A percentile compares a stretch with the other conserved stretches of the same genome.
Evolutionary conservation across 1,140 invertebrate genomes (phyloP).

Genomic region (Bombus sylvicola): DNA sequence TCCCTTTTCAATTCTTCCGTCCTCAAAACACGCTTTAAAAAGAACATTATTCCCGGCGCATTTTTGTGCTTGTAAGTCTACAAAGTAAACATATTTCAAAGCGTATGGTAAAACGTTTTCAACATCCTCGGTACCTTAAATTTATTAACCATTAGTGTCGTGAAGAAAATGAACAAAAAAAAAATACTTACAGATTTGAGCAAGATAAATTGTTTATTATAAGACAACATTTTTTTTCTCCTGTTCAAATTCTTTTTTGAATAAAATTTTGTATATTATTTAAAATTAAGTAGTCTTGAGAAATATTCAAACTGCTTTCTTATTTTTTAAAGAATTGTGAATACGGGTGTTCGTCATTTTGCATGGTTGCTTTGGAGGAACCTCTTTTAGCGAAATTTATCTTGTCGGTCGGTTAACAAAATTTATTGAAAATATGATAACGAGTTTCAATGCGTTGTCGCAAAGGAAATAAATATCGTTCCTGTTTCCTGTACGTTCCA

Average conservation of each 20-base stretch:
- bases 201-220: neutral
- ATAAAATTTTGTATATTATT: neutral
- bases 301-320: neutral
- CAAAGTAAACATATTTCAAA: constrained; percentile 20
- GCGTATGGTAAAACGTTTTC: constrained; percentile 1
- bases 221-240: neutral
- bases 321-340: neutral
- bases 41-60: constrained; percentile 8
- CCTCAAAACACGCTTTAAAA: constrained; percentile 25
- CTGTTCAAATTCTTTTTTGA: neutral
- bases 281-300: neutral
- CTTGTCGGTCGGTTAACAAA: constrained; percentile 20
- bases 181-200: neutral
- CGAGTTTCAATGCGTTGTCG: constrained; percentile 29
- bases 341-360: neutral
- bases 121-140: neutral
- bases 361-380: neutral
- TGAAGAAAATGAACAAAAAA: neutral
- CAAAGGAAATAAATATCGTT: constrained; percentile 50
- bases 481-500: constrained; percentile 43
- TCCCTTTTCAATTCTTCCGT: constrained; percentile 27
- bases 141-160: constrained; percentile 3
- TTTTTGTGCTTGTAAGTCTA: constrained; percentile 12
- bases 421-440: constrained; percentile 56
- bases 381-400: constrained; percentile 24